phyloP scores from a whole-genome alignment of 2,797 vertebrate genomes.

The Chrosomus eos region DNA sequence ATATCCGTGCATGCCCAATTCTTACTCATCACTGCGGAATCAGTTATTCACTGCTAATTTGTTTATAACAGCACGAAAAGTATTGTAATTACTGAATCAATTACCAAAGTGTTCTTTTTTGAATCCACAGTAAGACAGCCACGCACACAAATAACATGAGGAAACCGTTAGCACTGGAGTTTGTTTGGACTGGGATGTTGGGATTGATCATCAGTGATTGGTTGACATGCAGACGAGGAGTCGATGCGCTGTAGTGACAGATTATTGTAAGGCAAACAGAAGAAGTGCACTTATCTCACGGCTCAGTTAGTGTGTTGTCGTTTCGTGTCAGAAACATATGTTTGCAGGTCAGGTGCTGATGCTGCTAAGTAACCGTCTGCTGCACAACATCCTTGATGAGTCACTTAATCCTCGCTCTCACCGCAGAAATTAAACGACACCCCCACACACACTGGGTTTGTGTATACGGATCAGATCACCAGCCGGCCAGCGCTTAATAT shows the following conservation, averaged over 20 bases:
- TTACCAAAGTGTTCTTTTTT: constrained; percentile 17
- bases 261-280: constrained; percentile 21
- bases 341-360: constrained; percentile 53
- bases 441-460: constrained; percentile 29
- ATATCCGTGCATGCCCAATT: background rate
- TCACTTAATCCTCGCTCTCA: constrained; percentile 48
- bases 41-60: constrained; percentile 17
- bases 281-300: background rate
- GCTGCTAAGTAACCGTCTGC: constrained; percentile 49
- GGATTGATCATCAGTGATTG: constrained; percentile 20
- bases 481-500: background rate
- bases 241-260: background rate
- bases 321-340: constrained; percentile 58
- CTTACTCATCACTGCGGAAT: background rate
- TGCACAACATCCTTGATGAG: constrained; percentile 39
- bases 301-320: constrained; percentile 37
- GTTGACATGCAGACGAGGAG: background rate
- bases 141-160: constrained; percentile 26
- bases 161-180: constrained; percentile 10
- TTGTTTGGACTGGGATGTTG: constrained; percentile 14
- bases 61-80: background rate
- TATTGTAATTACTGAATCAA: constrained; percentile 17
- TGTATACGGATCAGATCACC: constrained; percentile 34
- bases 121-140: constrained; percentile 19
- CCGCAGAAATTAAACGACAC: constrained; percentile 32